phyloP scores from a whole-genome alignment of 1,140 invertebrate species.

The Musca vetustissima region DNA sequence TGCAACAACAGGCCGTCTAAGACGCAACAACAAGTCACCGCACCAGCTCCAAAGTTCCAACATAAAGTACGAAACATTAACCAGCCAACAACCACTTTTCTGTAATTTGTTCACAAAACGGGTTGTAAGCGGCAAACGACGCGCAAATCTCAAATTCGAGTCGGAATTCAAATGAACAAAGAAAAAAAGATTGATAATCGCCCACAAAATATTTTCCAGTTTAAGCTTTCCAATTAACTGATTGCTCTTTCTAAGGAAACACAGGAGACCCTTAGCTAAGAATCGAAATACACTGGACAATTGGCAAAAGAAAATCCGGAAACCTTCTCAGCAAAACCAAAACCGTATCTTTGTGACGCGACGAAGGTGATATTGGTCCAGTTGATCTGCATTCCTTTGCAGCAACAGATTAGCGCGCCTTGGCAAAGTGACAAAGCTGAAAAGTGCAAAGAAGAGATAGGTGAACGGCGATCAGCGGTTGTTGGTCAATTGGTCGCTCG shows the following conservation, averaged over 20 bases:
- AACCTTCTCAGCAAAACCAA: too few relatives aligned
- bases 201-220: too few relatives aligned
- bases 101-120: conserved; percentile 19
- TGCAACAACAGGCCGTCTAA: conserved; percentile 17
- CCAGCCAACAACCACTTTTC: conserved; percentile 11
- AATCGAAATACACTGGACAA: too few relatives aligned
- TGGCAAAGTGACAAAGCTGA: background rate
- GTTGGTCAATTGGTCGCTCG: conserved; percentile 13
- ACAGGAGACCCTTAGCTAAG: too few relatives aligned
- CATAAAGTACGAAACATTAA: conserved; percentile 16
- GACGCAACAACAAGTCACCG: conserved; percentile 2
- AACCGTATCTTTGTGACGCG: too few relatives aligned
- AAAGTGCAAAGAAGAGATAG: background rate
- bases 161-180: background rate
- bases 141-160: background rate
- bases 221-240: too few relatives aligned
- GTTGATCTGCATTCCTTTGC: conserved; percentile 7
- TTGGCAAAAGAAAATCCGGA: too few relatives aligned
- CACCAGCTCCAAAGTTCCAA: background rate
- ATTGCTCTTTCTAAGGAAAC: too few relatives aligned
- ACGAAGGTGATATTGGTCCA: background rate
- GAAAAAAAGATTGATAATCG: too few relatives aligned
- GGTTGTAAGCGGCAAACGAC: conserved; percentile 3
- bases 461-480: background rate
- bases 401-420: background rate